phyloP scores from a whole-genome alignment of 2,797 vertebrate genomes.

The Sus cebifrons region DNA sequence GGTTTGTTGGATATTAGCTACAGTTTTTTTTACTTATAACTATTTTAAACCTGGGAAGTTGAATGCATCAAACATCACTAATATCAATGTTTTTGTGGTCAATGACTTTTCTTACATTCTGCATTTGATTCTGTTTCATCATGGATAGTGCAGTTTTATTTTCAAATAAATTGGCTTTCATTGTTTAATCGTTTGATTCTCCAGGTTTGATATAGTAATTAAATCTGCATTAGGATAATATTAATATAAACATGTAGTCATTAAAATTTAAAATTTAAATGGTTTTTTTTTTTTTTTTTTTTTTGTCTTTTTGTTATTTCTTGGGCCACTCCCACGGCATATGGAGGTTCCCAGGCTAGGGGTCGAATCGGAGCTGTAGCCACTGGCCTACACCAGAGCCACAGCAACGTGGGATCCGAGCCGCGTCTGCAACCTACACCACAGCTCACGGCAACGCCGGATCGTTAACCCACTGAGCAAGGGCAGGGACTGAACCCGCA shows the following conservation, averaged over 20 bases:
- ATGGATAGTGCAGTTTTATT: not conserved
- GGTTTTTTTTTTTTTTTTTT: not conserved
- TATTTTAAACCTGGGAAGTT: constrained; percentile 30
- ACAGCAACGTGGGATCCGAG: too few species aligned
- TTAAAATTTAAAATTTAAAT: not conserved
- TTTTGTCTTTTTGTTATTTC: too few species aligned
- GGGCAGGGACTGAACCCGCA: too few species aligned
- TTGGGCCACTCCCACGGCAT: too few species aligned
- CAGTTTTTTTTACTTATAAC: constrained; percentile 25
- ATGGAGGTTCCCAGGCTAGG: too few species aligned
- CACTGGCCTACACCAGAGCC: too few species aligned
- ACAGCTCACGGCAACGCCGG: too few species aligned
- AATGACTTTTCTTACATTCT: not conserved
- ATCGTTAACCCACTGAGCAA: too few species aligned
- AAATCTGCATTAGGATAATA: not conserved
- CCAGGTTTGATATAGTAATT: not conserved
- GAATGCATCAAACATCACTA: not conserved
- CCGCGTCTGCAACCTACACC: too few species aligned
- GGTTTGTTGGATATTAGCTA: not conserved
- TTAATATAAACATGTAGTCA: not conserved
- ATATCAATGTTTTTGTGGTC: not conserved
- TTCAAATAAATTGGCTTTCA: not conserved
- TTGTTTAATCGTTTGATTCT: not conserved
- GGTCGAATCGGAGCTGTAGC: too few species aligned
- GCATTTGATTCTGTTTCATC: constrained; percentile 34